Evolutionary conservation across 2,888 invertebrate species (phyloP).

Genomic region (Muscina levida): DNA sequence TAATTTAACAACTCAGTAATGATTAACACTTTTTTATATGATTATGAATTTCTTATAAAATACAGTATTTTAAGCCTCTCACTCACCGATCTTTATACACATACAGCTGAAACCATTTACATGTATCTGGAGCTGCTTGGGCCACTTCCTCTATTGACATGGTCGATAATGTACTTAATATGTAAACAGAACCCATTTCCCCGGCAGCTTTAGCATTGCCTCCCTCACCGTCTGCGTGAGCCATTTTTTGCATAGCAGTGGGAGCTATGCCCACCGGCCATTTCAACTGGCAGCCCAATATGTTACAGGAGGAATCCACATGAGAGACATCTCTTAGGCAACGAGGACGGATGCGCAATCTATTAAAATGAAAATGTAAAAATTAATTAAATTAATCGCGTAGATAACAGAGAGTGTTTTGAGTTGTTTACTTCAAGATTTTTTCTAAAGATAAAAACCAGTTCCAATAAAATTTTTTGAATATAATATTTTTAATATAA

Average conservation of each 20-base stretch:
- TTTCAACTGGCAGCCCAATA: slow-evolving; percentile 84
- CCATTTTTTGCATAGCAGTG: slow-evolving; percentile 95
- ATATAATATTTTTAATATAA: too few relatives aligned
- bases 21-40: too few relatives aligned
- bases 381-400: too few relatives aligned
- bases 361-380: slow-evolving; percentile 25
- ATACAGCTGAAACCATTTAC: slow-evolving; percentile 96
- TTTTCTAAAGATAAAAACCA: too few relatives aligned
- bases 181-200: slow-evolving; percentile 87
- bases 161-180: slow-evolving; percentile 92
- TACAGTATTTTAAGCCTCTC: too few relatives aligned
- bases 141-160: slow-evolving; percentile 94
- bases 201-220: slow-evolving; percentile 93
- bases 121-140: slow-evolving; percentile 85
- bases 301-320: slow-evolving; percentile 83
- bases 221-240: slow-evolving; percentile 92
- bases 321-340: slow-evolving; percentile 87
- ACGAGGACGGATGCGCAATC: slow-evolving; percentile 86
- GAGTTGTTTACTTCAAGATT: too few relatives aligned
- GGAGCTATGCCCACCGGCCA: slow-evolving; percentile 92
- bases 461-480: too few relatives aligned
- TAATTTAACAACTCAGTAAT: too few relatives aligned
- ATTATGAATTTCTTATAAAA: too few relatives aligned
- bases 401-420: too few relatives aligned
- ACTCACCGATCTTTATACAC: slow-evolving; percentile 89